A percentile compares a stretch with the other conserved stretches of the same genome.
These are phyloP conservation scores for Phoenoteleia sp. DNA, from an alignment of 2,888 invertebrate genomes.

Conservation along the genomic window DNA sequence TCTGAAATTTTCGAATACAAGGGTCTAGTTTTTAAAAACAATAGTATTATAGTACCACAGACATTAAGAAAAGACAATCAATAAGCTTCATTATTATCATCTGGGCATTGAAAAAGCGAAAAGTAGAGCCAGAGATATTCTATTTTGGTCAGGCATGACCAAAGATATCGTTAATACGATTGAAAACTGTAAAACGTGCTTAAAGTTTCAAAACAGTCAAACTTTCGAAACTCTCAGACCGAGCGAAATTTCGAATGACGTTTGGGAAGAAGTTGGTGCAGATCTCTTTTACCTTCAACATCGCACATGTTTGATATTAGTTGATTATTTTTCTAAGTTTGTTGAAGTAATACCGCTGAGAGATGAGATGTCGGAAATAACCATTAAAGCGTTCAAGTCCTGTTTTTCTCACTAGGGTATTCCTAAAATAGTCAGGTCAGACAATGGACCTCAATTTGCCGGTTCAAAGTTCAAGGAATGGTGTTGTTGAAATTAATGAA, in stretches of 20 bases:
- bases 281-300: constrained; percentile 58
- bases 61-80: no score
- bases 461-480: constrained; percentile 42
- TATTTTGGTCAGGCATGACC: no score
- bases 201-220: no score
- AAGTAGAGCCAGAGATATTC: no score
- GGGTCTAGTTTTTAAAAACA: constrained; percentile 36
- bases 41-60: constrained; percentile 70
- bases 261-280: constrained; percentile 56
- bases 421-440: constrained; percentile 69
- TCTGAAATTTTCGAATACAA: constrained; percentile 34
- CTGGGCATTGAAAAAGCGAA: no score
- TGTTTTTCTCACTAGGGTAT: constrained; percentile 71
- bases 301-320: constrained; percentile 23
- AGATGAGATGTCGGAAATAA: background rate
- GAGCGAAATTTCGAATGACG: constrained; percentile 47
- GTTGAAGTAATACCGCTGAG: constrained; percentile 48
- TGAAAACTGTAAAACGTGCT: no score
- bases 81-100: no score
- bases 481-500: no score
- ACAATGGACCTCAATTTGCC: constrained; percentile 59
- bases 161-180: no score
- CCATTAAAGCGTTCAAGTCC: constrained; percentile 60
- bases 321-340: constrained; percentile 69
- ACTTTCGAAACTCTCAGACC: constrained; percentile 11